Base-by-base conservation (phyloP, 2,797 vertebrate species). In the Tenualosa ilisha region DNA sequence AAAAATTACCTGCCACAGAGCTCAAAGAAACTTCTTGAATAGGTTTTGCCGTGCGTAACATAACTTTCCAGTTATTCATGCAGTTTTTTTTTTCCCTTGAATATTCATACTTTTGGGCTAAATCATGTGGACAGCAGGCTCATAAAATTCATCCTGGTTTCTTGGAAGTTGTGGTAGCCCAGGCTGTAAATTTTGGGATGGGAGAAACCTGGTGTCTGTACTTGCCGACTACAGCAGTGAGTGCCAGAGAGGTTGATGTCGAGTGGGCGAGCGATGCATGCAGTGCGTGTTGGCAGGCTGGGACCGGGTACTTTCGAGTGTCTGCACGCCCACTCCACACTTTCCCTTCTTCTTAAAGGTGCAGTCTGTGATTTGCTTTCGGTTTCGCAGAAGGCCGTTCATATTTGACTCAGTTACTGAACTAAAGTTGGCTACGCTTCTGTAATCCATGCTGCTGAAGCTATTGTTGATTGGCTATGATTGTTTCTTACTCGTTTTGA, bases 71-170 rank as follows among this genome's bases (percentile, higher is more conserved):
- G 37, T 79, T 79, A 43, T 46, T 46, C 40, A 43, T 20, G 40
- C 15, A 3, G 31, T 40, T 22, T 43, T 79, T 40, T 75, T 24
- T 79, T 40, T 75, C 40, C 40, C 9, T 72, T 37, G 15, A 79
- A 79, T 46, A 79, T 79, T 79, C 72, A 79, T 79, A 79, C 72
- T 79, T 79, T 79, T 79, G 40, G 72, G 37, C 72, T 79, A 79
- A 79, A 79, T 79, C 72, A 79, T 79, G 72, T 46, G 72, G 72
- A 79, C 72, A 79, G 72, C 72, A 37, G 72, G 37, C 72, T 79
- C 72, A 40, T 79, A 79, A 79, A 79, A 79, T 40, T 46, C 40
- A 79, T 79, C 72, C 72, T 79, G 72, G 72, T 46, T 79, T 79
- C 72, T 79, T 79, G 72, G 72, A 79, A 79, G 72, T 79, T 79